Evolutionary conservation across 2,797 vertebrate genomes (phyloP), one percentile per base, ranked within the genome.

Genomic region (Astyanax mexicanus): DNA sequence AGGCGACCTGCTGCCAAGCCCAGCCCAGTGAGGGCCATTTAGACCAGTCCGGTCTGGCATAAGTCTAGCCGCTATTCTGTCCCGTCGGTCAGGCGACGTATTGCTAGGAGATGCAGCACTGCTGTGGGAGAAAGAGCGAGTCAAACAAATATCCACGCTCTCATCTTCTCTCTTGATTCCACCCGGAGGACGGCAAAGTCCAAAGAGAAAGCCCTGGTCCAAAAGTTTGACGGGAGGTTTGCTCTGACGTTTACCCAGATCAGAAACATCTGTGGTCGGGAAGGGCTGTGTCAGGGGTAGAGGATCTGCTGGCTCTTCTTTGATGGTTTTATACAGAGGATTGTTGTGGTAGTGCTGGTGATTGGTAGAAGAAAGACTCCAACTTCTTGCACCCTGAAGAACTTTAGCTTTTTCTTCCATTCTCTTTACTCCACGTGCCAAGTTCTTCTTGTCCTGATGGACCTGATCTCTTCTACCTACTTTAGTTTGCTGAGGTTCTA

Each of bases 121-220:
- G 61, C 71, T 73, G 52, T 78, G 77, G 32, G 84, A 75, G 32
- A 94, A 90, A 0, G 92, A 93, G 17, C 92, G 90, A 0, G 90
- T 93, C 42, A 93, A 54, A 79, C 91, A 93, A 81, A 94, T 93
- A 60, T 93, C 92, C 77, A 93, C 92, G 1, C 89, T 93, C 75
- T 93, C 93, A 74, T 93, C 92, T 79, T 94, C 94, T 37, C 91
- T 92, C 84, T 95, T 94, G 44, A 93, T 86, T 21, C 78, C 90
- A 23, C 87, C 88, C 1, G 86, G 66, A 3, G 92, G 90, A 29
- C 92, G 89, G 66, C 92, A 94, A 84, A 94, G 92, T 72, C 90
- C 92, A 72, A 95, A 94, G 54, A 94, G 86, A 72, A 95, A 94
- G 58, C 94, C 93, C 0, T 93, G 93, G 85, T 95, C 94, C 69